These are phyloP conservation scores for Irena cyanogastra DNA, from an alignment of 2,113 vertebrate species.

Conservation along the genomic window DNA sequence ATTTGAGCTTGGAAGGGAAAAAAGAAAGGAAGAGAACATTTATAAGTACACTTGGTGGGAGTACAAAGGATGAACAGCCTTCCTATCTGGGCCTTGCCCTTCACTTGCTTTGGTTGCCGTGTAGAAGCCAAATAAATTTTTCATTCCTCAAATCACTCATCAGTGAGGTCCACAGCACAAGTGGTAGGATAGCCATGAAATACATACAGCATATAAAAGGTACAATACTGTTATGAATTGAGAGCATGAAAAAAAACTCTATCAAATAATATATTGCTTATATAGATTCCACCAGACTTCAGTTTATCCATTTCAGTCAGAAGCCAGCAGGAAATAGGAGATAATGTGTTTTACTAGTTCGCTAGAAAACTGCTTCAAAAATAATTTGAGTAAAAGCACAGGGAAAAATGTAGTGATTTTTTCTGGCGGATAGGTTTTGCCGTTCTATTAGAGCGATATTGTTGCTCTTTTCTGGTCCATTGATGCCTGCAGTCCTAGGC, in stretches of 20 bases:
- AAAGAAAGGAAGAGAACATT: neutral
- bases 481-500: neutral
- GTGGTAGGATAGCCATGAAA: neutral
- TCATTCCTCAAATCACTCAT: neutral
- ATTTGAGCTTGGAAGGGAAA: neutral
- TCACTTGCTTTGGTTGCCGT: neutral
- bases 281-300: neutral
- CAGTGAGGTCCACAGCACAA: neutral
- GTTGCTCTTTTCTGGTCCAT: neutral
- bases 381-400: neutral
- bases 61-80: neutral
- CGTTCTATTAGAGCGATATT: neutral
- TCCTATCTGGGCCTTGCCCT: neutral
- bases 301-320: neutral
- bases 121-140: neutral
- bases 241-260: neutral
- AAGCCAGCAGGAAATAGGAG: neutral
- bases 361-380: neutral
- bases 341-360: neutral
- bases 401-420: neutral
- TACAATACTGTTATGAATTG: neutral
- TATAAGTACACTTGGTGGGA: neutral
- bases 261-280: neutral
- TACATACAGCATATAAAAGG: neutral
- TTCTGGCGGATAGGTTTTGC: neutral